Evolutionary conservation across 2,888 invertebrate genomes (phyloP), one percentile per base, ranked within the genome.

Genomic region (Exocentrus adspersus): DNA sequence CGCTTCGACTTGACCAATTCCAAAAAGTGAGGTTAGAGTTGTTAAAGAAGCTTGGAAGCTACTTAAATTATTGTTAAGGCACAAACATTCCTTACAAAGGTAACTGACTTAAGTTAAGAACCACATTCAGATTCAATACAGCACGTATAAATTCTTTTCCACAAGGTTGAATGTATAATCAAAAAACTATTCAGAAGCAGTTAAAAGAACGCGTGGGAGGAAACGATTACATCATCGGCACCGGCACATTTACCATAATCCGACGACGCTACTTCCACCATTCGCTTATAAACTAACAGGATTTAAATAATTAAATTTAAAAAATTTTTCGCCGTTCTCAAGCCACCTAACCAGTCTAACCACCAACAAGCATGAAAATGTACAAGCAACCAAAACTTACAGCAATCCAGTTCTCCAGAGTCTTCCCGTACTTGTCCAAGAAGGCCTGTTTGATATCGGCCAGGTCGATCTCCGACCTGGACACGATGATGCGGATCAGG

Each of bases 381-480:
- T 5, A 16, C 24, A 48, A 20, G 16, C 28, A 12, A 14, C 28
- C 28, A n/a, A 1, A 59, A 88, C 90, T 89, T 87, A 95, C 95
- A 83, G 91, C 87, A 76, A 95, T 92, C 91, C 92, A 94, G 77
- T 87, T 89, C 79, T 93, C 94, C 80, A 96, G 83, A 61, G 91
- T 86, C 82, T 94, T 94, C 77, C 90, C 92, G 79, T 91, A 95
- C 75, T 87, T 86, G 74, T 92, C 91, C 75, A 91, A 86, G 86
- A 95, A 97, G 70, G 94, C 94, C 79, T 92, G 90, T 81, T 95
- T 96, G 79, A 97, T 94, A 81, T 95, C 94, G 60, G 93, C 94
- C 77, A 97, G 87, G 83, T 97, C 97, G 75, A 95, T 94, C 86
- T 95, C 93, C 60, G 93, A 92, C 81, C 95, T 90, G 73, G 95